phyloP scores from a whole-genome alignment of 2,888 invertebrate genomes.

The Crossocerus cetratus region DNA sequence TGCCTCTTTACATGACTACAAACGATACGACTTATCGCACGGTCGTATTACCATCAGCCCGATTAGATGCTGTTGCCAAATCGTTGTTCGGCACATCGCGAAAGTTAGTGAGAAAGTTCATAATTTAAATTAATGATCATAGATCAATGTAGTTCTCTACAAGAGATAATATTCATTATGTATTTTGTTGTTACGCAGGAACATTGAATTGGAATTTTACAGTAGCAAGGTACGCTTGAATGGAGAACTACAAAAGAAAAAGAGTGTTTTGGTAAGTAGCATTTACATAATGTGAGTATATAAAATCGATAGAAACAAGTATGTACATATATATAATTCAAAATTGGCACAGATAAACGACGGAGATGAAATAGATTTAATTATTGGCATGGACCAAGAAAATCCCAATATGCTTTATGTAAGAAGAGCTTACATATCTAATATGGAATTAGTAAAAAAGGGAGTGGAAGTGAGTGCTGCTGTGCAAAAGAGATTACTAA shows the following conservation, averaged over 20 bases:
- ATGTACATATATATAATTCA: not conserved
- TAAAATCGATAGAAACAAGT: not conserved
- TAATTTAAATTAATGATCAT: constrained; percentile 13
- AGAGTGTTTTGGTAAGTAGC: constrained; percentile 82
- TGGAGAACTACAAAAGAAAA: constrained; percentile 86
- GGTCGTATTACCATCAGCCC: constrained; percentile 82
- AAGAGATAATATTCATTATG: not conserved
- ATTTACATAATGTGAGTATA: constrained; percentile 30
- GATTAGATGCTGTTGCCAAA: constrained; percentile 85
- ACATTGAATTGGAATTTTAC: constrained; percentile 89
- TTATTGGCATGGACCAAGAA: constrained; percentile 82
- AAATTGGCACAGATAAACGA: constrained; percentile 78
- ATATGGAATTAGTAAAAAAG: constrained; percentile 79
- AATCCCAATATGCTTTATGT: constrained; percentile 85
- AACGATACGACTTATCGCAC: constrained; percentile 83
- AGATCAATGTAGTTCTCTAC: constrained; percentile 7
- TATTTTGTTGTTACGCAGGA: constrained; percentile 78
- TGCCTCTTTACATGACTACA: constrained; percentile 75
- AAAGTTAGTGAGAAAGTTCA: constrained; percentile 79
- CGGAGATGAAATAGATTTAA: constrained; percentile 89
- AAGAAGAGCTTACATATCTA: constrained; percentile 83
- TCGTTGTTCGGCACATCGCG: constrained; percentile 84
- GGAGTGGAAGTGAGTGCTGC: constrained; percentile 80
- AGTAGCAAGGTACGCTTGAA: constrained; percentile 89
- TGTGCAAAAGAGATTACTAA: constrained; percentile 83